Percentiles rank a stretch among this genome's conserved stretches.
These are phyloP conservation scores for Leucophenga montana DNA, from an alignment of 2,888 invertebrate genomes.

Conservation along the genomic window DNA sequence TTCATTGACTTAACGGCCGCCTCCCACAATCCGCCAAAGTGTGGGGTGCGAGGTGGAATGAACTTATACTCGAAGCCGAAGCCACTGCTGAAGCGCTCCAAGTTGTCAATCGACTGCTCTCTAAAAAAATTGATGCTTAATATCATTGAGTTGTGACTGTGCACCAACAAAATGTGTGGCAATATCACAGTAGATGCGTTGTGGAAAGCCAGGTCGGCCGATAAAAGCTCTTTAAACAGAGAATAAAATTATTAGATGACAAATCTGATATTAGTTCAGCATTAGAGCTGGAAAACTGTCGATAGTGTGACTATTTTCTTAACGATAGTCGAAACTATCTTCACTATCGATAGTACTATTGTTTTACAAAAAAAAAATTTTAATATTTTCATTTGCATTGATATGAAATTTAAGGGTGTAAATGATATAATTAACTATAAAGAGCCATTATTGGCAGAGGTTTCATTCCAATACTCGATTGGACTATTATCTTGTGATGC, in stretches of 20 bases:
- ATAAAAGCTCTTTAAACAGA: constrained; percentile 7
- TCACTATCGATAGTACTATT: background rate
- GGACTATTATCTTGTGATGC: too few species aligned
- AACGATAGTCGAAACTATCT: too few species aligned
- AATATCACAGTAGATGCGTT: background rate
- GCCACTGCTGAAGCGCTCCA: background rate
- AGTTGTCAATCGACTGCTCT: background rate
- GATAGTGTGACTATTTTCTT: too few species aligned
- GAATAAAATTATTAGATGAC: background rate
- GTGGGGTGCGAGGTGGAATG: background rate
- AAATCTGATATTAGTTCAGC: too few species aligned
- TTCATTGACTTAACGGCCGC: background rate
- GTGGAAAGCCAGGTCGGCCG: background rate
- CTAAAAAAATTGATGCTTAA: background rate
- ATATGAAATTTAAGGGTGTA: too few species aligned
- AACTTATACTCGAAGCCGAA: background rate
- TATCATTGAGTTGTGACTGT: background rate
- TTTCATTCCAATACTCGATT: too few species aligned
- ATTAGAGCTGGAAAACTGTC: too few species aligned
- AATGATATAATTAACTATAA: too few species aligned
- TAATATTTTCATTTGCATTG: too few species aligned
- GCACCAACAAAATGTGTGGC: background rate
- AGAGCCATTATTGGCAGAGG: too few species aligned
- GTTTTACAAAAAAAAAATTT: too few species aligned
- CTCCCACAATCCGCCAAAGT: background rate